These are phyloP conservation scores for Alcedo atthis DNA, from an alignment of 2,797 vertebrate species.

Conservation along the genomic window DNA sequence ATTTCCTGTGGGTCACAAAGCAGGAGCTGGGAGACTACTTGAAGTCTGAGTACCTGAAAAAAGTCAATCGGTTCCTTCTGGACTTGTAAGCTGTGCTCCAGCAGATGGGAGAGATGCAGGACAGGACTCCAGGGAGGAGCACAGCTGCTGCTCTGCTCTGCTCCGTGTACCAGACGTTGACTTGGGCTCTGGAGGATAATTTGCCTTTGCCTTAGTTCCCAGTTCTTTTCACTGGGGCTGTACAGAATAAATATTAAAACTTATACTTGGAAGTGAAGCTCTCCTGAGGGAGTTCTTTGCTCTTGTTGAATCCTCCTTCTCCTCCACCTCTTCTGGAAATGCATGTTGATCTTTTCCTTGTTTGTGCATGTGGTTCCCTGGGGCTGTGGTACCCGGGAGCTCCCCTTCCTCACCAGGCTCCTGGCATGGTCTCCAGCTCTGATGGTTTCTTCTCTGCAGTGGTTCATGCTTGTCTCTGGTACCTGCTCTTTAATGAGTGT, in stretches of 20 bases:
- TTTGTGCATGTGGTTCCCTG: background rate
- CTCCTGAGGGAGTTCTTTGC: constrained; percentile 41
- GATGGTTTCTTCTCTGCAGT: background rate
- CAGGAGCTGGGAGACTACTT: constrained; percentile 89
- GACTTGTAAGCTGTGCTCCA: constrained; percentile 74
- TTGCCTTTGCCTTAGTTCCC: constrained; percentile 27
- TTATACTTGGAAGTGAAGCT: background rate
- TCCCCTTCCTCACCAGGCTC: background rate
- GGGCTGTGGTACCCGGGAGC: background rate
- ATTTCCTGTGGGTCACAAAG: constrained; percentile 87
- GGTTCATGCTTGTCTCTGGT: background rate
- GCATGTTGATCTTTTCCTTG: background rate
- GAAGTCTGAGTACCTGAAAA: constrained; percentile 86
- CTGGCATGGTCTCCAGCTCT: background rate
- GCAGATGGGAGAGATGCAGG: background rate
- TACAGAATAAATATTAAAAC: constrained; percentile 63
- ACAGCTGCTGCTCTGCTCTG: background rate
- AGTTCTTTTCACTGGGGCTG: background rate
- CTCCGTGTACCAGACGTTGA: background rate
- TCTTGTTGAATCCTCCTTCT: constrained; percentile 27
- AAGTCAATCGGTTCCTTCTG: constrained; percentile 86
- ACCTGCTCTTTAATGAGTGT: background rate
- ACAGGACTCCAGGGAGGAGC: background rate
- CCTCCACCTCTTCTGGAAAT: constrained; percentile 10
- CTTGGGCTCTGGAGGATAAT: constrained; percentile 56